phyloP scores from a whole-genome alignment of 2,113 vertebrate genomes.

The Potamarius usumacintae region DNA sequence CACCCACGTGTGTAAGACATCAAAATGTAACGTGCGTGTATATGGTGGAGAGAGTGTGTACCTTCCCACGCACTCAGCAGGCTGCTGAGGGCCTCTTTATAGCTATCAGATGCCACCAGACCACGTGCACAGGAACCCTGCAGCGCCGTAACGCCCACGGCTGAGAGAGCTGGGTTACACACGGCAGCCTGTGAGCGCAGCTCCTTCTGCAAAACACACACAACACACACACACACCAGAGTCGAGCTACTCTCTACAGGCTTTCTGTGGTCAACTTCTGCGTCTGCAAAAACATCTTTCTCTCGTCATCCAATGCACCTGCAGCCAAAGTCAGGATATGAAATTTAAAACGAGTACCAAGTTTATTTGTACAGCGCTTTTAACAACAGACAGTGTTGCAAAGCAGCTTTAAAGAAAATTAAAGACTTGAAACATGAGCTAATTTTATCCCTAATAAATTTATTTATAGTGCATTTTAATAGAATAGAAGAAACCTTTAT shows the following conservation, averaged over 20 bases:
- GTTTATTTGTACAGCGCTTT: no score
- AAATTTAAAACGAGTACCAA: not conserved
- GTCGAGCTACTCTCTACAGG: not conserved
- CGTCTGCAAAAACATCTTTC: not conserved
- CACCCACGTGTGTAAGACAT: not conserved
- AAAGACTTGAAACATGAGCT: no score
- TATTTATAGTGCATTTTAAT: no score
- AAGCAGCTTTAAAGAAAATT: no score
- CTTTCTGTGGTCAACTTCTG: not conserved
- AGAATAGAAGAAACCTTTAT: no score
- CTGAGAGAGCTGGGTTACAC: slow-evolving; percentile 72
- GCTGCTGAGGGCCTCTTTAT: slow-evolving; percentile 68
- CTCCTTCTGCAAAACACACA: slow-evolving; percentile 62
- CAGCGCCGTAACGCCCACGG: slow-evolving; percentile 76
- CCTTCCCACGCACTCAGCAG: slow-evolving; percentile 79
- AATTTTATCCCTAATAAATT: no score
- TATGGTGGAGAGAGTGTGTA: slow-evolving; percentile 53
- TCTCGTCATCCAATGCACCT: not conserved
- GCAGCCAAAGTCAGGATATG: not conserved
- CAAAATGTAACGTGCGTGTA: not conserved
- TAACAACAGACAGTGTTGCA: no score
- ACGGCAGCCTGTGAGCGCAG: slow-evolving; percentile 62
- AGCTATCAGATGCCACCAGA: slow-evolving; percentile 71
- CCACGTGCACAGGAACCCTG: slow-evolving; percentile 56
- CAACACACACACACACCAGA: not conserved